Base-by-base conservation (phyloP, 2,797 vertebrate species). In the Myoxocephalus aenaeus region DNA sequence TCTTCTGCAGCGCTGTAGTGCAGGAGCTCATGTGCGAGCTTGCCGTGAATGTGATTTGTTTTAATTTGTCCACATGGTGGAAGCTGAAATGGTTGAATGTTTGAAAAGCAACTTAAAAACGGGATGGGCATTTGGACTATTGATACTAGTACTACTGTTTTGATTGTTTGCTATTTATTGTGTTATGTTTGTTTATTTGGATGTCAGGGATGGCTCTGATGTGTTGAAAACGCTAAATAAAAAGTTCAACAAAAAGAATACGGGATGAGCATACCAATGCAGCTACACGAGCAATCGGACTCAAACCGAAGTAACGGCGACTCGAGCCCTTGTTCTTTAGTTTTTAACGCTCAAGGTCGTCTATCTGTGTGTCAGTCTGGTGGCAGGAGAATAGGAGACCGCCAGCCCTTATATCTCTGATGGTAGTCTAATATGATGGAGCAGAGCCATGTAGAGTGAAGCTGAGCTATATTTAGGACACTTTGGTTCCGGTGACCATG, bases 391-490 rank as follows among this genome's bases (percentile, higher is more conserved):
- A 75, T 22, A 75, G 72, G 68, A 81, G 75, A 70, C 34, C 15
- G 5, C 67, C 76, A 82, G 82, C 74, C 69, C 65, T 79, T 76
- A 58, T 74, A 81, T 89, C 79, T 86, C 72, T 75, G 75, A 90
- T 78, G 74, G 56, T 81, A 18, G 85, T 25, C 84, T 90, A 87
- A 90, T 87, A 82, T 86, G 89, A 90, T 89, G 77, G 87, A 89
- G 86, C 85, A 75, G 79, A 84, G 87, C 74, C 73, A 74, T 61
- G 78, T 71, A 50, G 84, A 83, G 81, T 68, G 73, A 77, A 85
- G 76, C 77, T 46, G 64, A 70, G 84, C 81, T 92, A 92, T 93
- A 92, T 93, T 91, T 92, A 90, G 88, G 82, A 82, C 87, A 87
- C 73, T 82, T 88, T 87, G 81, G 88, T 87, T 89, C 82, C 68